These are phyloP conservation scores for Takifugu ocellatus DNA, from an alignment of 2,797 vertebrate genomes.

Conservation along the genomic window DNA sequence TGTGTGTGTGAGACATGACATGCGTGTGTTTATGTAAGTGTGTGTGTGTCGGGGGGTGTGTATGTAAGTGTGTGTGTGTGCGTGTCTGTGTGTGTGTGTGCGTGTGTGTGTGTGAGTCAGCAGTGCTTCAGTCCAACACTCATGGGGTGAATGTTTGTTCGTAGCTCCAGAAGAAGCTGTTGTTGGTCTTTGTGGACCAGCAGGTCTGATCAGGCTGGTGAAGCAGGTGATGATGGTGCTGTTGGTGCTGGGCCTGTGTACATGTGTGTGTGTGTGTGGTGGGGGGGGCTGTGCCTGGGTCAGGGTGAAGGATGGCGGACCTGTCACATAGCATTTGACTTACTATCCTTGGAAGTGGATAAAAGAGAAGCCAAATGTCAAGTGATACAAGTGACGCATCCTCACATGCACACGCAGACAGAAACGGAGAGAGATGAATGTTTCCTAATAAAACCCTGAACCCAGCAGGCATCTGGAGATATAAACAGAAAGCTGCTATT, in stretches of 20 bases:
- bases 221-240: slow-evolving; percentile 44
- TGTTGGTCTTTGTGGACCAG: too few species aligned
- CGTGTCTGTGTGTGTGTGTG: too few species aligned
- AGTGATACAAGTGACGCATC: slow-evolving; percentile 71
- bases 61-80: too few species aligned
- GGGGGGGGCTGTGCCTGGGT: slow-evolving; percentile 51
- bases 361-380: slow-evolving; percentile 74
- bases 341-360: slow-evolving; percentile 71
- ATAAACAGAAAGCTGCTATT: slow-evolving; percentile 65
- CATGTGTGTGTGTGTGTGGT: too few species aligned
- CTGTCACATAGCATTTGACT: slow-evolving; percentile 74
- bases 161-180: too few species aligned
- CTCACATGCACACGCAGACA: slow-evolving; percentile 28
- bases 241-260: too few species aligned
- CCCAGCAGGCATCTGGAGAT: slow-evolving; percentile 57
- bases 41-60: too few species aligned
- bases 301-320: slow-evolving; percentile 72
- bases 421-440: slow-evolving; percentile 51
- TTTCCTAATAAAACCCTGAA: slow-evolving; percentile 63
- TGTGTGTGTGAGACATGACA: too few species aligned
- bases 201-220: slow-evolving; percentile 3
- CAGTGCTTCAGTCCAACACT: too few species aligned
- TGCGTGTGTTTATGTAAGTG: too few species aligned
- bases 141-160: too few species aligned
- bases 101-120: too few species aligned